phyloP scores from a whole-genome alignment of 2,113 vertebrate species.

The Capreolus pygargus region DNA sequence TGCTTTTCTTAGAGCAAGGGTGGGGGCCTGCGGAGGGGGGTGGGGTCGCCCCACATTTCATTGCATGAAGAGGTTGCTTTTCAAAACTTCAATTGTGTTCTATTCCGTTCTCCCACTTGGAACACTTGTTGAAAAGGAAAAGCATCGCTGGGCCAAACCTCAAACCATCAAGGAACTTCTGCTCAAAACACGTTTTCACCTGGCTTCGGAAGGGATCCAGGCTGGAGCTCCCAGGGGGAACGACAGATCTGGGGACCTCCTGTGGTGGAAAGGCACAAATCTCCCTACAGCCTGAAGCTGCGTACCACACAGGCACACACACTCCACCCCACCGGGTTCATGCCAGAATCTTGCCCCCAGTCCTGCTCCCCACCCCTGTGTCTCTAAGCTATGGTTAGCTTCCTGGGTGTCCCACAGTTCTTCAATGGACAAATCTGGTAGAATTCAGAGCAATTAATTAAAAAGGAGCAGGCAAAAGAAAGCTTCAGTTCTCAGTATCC shows the following conservation, averaged over 20 bases:
- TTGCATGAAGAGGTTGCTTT: neutral
- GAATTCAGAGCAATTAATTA: slow-evolving; percentile 46
- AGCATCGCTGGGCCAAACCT: slow-evolving; percentile 44
- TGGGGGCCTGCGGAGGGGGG: neutral
- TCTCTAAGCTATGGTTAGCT: neutral
- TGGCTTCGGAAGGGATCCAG: neutral
- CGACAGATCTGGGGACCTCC: neutral
- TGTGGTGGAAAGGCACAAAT: neutral
- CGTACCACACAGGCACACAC: neutral
- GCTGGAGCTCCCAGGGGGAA: neutral
- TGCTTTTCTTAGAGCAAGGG: slow-evolving; percentile 55
- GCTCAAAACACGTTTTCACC: slow-evolving; percentile 54
- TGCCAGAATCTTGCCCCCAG: neutral
- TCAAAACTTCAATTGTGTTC: slow-evolving; percentile 24
- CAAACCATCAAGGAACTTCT: slow-evolving; percentile 17
- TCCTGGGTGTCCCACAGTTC: neutral
- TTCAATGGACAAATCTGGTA: neutral
- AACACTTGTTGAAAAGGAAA: slow-evolving; percentile 49
- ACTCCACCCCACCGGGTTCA: neutral
- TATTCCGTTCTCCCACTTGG: neutral
- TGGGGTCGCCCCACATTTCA: neutral
- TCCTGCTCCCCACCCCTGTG: neutral
- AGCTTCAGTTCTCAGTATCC: neutral
- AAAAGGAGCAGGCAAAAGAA: neutral
- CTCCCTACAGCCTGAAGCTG: neutral